Base-by-base conservation (phyloP, 2,113 vertebrate species). In the Myotis yumanensis region DNA sequence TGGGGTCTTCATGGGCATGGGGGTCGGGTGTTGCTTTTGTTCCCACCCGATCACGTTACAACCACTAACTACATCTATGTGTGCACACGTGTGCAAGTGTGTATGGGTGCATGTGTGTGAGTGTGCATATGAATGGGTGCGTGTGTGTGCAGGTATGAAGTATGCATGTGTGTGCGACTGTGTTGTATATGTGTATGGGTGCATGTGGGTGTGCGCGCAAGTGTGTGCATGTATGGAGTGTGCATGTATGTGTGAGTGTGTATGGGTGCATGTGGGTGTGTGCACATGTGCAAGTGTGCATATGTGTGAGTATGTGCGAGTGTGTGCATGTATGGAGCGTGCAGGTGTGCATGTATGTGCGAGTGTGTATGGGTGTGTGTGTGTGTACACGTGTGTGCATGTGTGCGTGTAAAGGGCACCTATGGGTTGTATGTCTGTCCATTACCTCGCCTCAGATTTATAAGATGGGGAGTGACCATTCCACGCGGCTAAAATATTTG, bases 1-100 rank as follows among this genome's bases (percentile, higher is more conserved):
- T 66, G 91, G 90, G 95, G 75, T 95, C 94, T 86, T 75, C 92
- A 46, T 64, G 87, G 90, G 76, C 96, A 94, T 62, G 69, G 86
- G 86, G 72, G 43, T 54, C 0, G 28, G 72, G 59, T 35, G 57
- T 6, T 40, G 57, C 82, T 72, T 90, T 86, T 79, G 75, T 93
- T 87, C 57, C 52, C 66, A 80, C 37, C 72, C 57, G 59, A 62
- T 91, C 86, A 46, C 76, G 79, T 73, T 51, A 15, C 51, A 76
- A 22, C 35, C 72, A 40, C 43, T 64, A 30, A 48, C 48, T 14
- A n/a, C 23, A 30, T n/a, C 28, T 54, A 16, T 25, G 16, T 37
- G 40, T 62, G 40, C 35, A 35, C 8, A 28, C 10, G 3, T 7
- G 3, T 5, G 6, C 16, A 6, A 6, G 2, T 16, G 7, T 6